Conservation (phyloP, 1,140 invertebrate species). For the Drosophila lacteicornis region DNA sequence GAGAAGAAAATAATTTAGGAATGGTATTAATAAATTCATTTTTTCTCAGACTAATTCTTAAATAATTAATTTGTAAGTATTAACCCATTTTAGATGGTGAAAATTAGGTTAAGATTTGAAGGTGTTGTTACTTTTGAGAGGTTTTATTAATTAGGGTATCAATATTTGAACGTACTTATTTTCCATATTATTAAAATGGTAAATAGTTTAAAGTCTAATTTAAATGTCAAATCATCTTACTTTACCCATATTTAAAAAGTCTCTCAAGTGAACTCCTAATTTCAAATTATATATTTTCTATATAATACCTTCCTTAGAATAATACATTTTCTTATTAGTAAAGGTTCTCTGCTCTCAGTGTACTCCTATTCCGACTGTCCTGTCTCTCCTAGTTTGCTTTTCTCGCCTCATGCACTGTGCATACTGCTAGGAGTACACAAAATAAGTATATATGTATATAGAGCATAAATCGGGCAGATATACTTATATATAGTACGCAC, state of each 20-base stretch:
- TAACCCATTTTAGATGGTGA: too few relatives aligned
- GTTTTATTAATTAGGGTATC: too few relatives aligned
- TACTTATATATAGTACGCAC: slow-evolving; percentile 32
- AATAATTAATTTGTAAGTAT: not conserved
- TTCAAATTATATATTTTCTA: not conserved
- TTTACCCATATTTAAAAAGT: not conserved
- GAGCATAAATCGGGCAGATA: slow-evolving; percentile 26
- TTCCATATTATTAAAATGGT: not conserved
- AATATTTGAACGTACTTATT: not conserved
- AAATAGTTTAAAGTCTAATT: not conserved
- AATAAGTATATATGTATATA: slow-evolving; percentile 27
- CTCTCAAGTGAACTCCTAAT: not conserved
- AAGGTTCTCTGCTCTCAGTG: not conserved
- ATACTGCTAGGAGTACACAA: slow-evolving; percentile 33
- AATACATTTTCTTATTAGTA: too few relatives aligned
- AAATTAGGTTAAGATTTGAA: too few relatives aligned
- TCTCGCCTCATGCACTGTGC: slow-evolving; percentile 43
- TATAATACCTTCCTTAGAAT: too few relatives aligned
- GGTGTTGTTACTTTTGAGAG: too few relatives aligned
- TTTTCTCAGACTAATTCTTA: too few relatives aligned
- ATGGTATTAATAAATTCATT: not conserved
- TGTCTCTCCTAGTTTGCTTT: slow-evolving; percentile 29
- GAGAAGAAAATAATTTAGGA: not conserved
- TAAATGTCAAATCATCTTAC: not conserved
- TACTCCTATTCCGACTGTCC: not conserved